Percentiles rank a stretch among this genome's conserved stretches.
Conservation (phyloP, 2,797 vertebrate species). For the Xerus rutilus region DNA sequence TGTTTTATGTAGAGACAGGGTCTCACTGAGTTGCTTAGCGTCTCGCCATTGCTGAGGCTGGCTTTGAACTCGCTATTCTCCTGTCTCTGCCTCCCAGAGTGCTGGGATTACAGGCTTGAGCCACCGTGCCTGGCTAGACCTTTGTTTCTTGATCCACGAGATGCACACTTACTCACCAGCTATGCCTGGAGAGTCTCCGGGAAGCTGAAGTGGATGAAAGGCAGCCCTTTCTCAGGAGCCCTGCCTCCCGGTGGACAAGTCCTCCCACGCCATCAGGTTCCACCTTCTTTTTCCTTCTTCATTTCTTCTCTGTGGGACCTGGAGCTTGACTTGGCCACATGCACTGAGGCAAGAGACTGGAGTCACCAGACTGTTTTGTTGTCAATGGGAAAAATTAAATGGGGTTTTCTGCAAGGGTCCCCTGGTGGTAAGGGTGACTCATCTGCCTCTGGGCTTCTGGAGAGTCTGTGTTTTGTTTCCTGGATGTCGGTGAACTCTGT, state of each 20-base stretch:
- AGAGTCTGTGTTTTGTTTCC: background rate
- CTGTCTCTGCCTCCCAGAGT: no score
- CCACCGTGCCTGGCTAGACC: no score
- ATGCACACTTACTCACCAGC: background rate
- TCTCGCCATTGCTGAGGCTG: no score
- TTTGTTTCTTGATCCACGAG: background rate
- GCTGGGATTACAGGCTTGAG: no score
- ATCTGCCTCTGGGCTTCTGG: background rate
- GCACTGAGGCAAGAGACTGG: background rate
- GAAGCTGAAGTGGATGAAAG: background rate
- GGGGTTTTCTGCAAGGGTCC: background rate
- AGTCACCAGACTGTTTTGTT: background rate
- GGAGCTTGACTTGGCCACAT: no score
- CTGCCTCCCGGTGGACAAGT: rapidly evolving
- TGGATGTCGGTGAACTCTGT: background rate
- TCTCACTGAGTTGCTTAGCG: no score
- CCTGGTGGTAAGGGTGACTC: background rate
- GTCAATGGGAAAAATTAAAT: background rate
- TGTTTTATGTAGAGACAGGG: no score
- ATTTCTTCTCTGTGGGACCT: background rate
- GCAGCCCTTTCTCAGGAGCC: rapidly evolving
- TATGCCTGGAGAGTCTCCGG: background rate
- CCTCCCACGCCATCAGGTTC: background rate
- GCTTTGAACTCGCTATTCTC: no score
- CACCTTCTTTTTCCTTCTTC: background rate